Base-by-base conservation (phyloP, 2,888 invertebrate species). In the Platynereis dumerilii region DNA sequence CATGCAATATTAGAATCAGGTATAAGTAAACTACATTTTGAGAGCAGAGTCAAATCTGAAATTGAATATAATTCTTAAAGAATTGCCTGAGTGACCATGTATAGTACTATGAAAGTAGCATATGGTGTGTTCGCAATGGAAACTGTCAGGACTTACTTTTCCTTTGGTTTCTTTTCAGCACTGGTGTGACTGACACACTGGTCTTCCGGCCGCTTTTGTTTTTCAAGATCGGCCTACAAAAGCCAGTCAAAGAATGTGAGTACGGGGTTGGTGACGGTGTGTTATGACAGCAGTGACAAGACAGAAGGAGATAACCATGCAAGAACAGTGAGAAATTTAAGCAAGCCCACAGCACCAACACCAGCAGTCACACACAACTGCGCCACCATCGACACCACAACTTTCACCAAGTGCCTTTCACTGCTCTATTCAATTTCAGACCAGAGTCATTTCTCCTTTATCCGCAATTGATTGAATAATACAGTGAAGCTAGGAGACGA, bases 171-270 rank as follows among this genome's bases (percentile, higher is more conserved):
- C 34, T 56, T 54, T 17, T 62, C 62, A 34, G 54, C 62, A 24
- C 54, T 55, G 48, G 55, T 34, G 17, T 55, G 62, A 24, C 62
- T 10, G 27, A 39, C 56, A 53, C 55, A 20, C 44, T 62, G 54
- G 28, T 62, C 62, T 62, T 62, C 62, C 2, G 22, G 54, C 10
- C 56, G 54, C 24, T 55, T 54, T 29, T 62, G 62, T 39, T 62
- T 62, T 26, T 62, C 62, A 7, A 55, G 10, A 39, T 62, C 62
- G 27, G 62, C 39, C 59, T 58, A 29, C 26, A 58, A 58, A 20
- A 55, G 17, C 24, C 17, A 55, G 27, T 26, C 24, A 24, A 22
- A 55, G 24, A 55, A 55, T 55, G 27, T 27, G n/a, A 27, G 24
- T 24, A 24, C 10, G 55, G 24, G 24, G 26, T 24, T 28, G 27